Conservation (phyloP, 2,888 invertebrate species). For the Sussaba pulchella region DNA sequence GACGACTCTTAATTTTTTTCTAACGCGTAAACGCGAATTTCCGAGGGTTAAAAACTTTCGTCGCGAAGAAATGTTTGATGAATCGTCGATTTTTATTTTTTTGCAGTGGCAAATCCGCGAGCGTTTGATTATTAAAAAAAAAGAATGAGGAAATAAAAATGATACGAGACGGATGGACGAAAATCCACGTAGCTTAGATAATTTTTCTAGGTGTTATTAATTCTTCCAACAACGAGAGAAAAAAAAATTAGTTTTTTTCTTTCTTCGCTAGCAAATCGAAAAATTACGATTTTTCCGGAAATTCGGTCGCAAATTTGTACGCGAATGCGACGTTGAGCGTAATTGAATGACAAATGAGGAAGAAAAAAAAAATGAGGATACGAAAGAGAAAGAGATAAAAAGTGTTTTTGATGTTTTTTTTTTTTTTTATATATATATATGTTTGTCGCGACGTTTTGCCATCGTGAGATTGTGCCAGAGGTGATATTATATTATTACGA, state of each 20-base stretch:
- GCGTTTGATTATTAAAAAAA: conserved; percentile 37
- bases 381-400: conserved; percentile 46
- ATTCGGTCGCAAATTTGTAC: conserved; percentile 38
- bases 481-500: conserved; percentile 84
- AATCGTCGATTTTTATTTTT: conserved; percentile 9
- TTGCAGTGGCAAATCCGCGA: conserved; percentile 37
- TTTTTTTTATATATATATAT: conserved; percentile 30
- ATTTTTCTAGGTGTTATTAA: conserved; percentile 73
- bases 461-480: conserved; percentile 85
- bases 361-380: conserved; percentile 45
- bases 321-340: conserved; percentile 47
- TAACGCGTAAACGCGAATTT: neutral
- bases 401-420: conserved; percentile 66
- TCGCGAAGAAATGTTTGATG: neutral
- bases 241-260: too few relatives aligned
- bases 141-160: too few relatives aligned
- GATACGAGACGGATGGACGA: conserved; percentile 52
- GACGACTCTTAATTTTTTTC: conserved; percentile 23
- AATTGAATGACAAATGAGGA: conserved; percentile 48
- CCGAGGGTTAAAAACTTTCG: neutral
- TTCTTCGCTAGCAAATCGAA: too few relatives aligned
- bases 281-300: conserved; percentile 46
- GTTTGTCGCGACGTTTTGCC: conserved; percentile 83
- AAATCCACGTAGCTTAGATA: conserved; percentile 73
- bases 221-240: conserved; percentile 34